phyloP scores from a whole-genome alignment of 2,113 vertebrate genomes.

The Pseudois nayaur region DNA sequence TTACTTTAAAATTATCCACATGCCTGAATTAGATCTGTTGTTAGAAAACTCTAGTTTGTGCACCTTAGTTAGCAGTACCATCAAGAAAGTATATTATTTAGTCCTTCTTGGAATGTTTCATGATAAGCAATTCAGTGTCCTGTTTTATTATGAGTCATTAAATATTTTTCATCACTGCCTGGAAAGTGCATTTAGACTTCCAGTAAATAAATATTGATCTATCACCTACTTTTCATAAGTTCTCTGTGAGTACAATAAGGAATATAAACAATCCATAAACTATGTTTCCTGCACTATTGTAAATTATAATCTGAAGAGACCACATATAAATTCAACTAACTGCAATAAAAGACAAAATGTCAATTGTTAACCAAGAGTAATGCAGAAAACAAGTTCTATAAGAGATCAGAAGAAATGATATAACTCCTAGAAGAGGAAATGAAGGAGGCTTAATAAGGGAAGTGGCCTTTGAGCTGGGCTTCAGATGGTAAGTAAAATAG shows the following conservation, averaged over 20 bases:
- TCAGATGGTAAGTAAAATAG: neutral
- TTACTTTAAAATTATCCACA: neutral
- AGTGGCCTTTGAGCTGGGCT: neutral
- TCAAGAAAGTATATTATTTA: neutral
- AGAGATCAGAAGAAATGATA: neutral
- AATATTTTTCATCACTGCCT: neutral
- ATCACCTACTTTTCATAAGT: neutral
- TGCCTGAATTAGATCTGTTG: neutral
- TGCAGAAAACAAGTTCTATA: neutral
- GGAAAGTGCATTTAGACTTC: neutral
- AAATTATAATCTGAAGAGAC: neutral
- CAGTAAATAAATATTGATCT: conserved; percentile 5
- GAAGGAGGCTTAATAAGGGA: neutral
- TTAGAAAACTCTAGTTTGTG: conserved; percentile 7
- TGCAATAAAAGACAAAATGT: neutral
- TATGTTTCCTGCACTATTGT: neutral
- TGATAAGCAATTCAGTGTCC: neutral
- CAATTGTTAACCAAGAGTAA: neutral
- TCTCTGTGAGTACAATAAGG: neutral
- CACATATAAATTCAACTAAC: neutral
- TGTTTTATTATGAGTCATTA: neutral
- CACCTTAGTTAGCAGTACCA: neutral
- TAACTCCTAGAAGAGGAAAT: neutral
- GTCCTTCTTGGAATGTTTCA: neutral
- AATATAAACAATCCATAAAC: neutral